Base-by-base conservation (phyloP, 2,888 invertebrate species). In the Chrysolina haemoptera region DNA sequence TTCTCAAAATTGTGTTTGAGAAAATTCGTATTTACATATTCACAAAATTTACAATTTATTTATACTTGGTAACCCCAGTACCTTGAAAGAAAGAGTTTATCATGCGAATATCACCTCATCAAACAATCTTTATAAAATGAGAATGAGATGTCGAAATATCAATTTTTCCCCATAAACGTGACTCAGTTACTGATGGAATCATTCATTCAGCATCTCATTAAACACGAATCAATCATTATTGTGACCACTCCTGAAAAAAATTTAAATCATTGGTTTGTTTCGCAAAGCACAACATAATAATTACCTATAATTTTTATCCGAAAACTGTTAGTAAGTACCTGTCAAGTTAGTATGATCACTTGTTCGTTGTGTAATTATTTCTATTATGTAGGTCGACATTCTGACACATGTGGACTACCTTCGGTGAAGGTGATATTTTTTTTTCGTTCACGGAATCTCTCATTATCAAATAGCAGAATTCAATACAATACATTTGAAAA, bases 231-330 rank as follows among this genome's bases (percentile, higher is more conserved):
- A n/a, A 1, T n/a, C 12, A 46, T 50, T 50, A 50, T n/a, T n/a
- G n/a, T 27, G 14, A 9, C 59, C 35, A 59, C 59, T 59, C 59
- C 35, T 27, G 35, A n/a, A 59, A 59, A n/a, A 59, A 59, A 59
- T 59, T n/a, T 1, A 59, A 27, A 22, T n/a, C 59, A 59, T 22
- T 59, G n/a, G 59, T 16, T 27, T 59, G 27, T 59, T 59, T 22
- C 59, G 12, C 59, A 59, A 59, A 22, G 27, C 22, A 2, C 22
- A 20, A 55, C 8, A 16, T 27, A n/a, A 59, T 59, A 35, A 59
- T 59, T 27, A 59, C 27, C 14, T 35, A 59, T 35, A 59, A 59
- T 59, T 59, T 22, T 27, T 27, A 22, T 59, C 14, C 59, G 59
- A 59, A 59, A 59, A 59, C 35, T 16, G 20, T 8, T 22, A 27